Conservation (phyloP, 2,888 invertebrate species). For the Caenorhabditis plicata region DNA sequence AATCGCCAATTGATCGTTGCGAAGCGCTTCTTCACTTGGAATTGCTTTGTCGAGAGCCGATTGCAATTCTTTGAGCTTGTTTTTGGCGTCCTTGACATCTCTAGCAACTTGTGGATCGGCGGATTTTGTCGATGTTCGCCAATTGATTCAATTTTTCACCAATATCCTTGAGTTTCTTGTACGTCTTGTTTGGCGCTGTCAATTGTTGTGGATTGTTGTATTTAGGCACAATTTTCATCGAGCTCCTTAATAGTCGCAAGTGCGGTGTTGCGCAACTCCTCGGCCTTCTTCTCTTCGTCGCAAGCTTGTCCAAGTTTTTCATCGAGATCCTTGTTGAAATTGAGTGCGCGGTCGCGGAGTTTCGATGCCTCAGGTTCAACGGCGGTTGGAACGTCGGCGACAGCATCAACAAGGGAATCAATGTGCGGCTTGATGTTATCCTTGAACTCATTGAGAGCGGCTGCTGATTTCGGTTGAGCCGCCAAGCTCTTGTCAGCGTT, state of each 20-base stretch:
- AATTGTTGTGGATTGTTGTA: slow-evolving; percentile 13
- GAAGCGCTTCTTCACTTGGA: slow-evolving; percentile 12
- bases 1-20: slow-evolving; percentile 18
- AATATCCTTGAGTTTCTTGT: slow-evolving; percentile 6
- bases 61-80: slow-evolving; percentile 28
- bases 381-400: neutral
- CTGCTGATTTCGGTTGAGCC: slow-evolving; percentile 6
- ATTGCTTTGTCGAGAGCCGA: slow-evolving; percentile 26
- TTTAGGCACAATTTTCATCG: slow-evolving; percentile 9
- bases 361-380: slow-evolving; percentile 2
- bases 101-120: slow-evolving; percentile 26
- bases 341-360: slow-evolving; percentile 5
- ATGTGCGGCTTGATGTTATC: slow-evolving; percentile 6
- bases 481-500: slow-evolving; percentile 8
- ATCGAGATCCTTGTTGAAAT: slow-evolving; percentile 2
- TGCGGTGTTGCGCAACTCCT: slow-evolving; percentile 5
- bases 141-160: slow-evolving; percentile 11
- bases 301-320: slow-evolving; percentile 4
- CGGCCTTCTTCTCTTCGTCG: slow-evolving; percentile 6
- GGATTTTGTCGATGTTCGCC: slow-evolving; percentile 14
- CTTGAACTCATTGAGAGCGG: slow-evolving; percentile 13
- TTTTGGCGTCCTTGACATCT: slow-evolving; percentile 30
- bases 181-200: slow-evolving; percentile 16
- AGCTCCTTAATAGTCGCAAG: slow-evolving; percentile 1
- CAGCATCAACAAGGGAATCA: neutral